Conservation (phyloP, 2,888 invertebrate species). For the Metacarcinus magister region DNA sequence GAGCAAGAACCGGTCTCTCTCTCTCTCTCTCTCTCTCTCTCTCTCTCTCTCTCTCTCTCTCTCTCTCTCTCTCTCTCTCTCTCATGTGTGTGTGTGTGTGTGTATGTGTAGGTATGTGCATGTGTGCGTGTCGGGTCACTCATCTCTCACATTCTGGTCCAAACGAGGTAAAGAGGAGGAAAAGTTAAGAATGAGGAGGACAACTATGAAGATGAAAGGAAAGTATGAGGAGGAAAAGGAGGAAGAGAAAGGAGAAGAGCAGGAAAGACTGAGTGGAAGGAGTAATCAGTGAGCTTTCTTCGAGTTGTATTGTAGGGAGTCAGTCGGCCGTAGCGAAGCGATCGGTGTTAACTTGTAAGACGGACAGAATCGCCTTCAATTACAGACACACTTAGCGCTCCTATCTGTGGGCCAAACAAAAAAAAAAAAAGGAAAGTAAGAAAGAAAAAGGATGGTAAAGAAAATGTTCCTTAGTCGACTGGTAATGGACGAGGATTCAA, state of each 20-base stretch:
- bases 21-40: neutral
- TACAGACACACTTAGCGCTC: neutral
- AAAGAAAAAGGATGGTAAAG: neutral
- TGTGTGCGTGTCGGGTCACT: neutral
- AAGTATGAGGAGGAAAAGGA: neutral
- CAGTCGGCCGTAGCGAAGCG: neutral
- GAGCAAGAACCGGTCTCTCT: constrained; percentile 38
- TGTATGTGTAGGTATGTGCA: too few relatives aligned
- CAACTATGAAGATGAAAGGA: neutral
- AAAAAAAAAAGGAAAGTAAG: neutral
- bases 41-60: neutral
- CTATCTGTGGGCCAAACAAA: neutral
- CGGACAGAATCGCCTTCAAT: constrained; percentile 12
- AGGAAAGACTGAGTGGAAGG: neutral
- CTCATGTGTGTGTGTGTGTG: too few relatives aligned
- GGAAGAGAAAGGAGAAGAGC: neutral
- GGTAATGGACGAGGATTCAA: neutral
- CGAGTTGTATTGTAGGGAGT: neutral
- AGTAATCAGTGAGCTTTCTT: neutral
- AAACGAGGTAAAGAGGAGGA: too few relatives aligned
- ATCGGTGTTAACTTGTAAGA: neutral
- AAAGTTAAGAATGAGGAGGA: neutral
- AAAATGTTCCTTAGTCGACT: neutral
- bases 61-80: neutral
- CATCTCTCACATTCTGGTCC: neutral